Conservation (phyloP, 2,113 vertebrate genomes). For the Pristiophorus japonicus region DNA sequence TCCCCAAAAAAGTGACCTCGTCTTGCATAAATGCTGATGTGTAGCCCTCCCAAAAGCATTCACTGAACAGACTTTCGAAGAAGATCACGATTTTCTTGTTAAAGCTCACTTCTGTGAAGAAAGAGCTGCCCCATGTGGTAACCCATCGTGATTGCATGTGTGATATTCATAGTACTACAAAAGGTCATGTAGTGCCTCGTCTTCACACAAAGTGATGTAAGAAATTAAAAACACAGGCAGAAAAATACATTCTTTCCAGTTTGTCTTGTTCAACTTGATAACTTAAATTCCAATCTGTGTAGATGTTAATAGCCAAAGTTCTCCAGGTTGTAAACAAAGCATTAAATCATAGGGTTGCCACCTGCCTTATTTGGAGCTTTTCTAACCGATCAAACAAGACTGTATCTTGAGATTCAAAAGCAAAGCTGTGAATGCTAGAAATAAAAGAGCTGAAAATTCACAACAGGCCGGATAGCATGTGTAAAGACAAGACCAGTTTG, state of each 20-base stretch:
- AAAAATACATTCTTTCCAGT: not conserved
- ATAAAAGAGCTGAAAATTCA: not conserved
- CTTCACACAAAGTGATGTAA: not conserved
- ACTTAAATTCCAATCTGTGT: not conserved
- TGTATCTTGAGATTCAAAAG: not conserved
- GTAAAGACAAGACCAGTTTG: not conserved
- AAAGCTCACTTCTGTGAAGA: not conserved
- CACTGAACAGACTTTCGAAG: not conserved
- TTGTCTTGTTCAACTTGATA: not conserved
- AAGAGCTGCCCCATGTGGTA: not conserved
- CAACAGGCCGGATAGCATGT: not conserved
- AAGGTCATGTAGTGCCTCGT: not conserved
- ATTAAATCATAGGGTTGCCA: not conserved
- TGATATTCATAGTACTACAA: not conserved
- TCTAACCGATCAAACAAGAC: not conserved
- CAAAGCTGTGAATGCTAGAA: not conserved
- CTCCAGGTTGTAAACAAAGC: not conserved
- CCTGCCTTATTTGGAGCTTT: not conserved
- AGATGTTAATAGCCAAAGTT: not conserved
- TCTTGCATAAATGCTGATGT: not conserved
- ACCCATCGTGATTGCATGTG: not conserved
- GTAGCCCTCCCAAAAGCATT: not conserved
- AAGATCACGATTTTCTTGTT: not conserved
- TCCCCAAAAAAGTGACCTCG: not conserved
- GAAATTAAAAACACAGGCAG: not conserved